Base-by-base conservation (phyloP, 2,113 vertebrate species). In the Lampris megalopsis region DNA sequence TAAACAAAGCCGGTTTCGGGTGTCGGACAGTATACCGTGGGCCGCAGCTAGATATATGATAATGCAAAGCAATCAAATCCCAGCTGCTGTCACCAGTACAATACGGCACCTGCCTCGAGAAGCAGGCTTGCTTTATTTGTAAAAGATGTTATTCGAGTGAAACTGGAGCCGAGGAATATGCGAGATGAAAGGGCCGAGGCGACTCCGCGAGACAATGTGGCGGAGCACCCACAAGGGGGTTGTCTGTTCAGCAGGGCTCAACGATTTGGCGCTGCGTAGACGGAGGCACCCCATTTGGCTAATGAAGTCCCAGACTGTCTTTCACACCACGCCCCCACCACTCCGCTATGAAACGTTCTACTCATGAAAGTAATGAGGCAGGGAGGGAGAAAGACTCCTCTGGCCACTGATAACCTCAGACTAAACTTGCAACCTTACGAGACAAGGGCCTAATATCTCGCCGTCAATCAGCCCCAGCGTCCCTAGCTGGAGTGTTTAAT, bases 291-390 rank as follows among this genome's bases (percentile, higher is more conserved):
- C 91, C 92, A 94, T 94, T 93, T 94, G 91, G 89, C 91, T 94
- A 94, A 94, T 94, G 92, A 93, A 93, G 89, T 93, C 88, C 86
- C 88, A 87, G 91, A 94, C 92, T 94, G 90, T 91, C 90, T 94
- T 86, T 92, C 91, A 92, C 89, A 92, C 89, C 89, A 88, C 88
- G 86, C 91, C 89, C 88, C 93, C 92, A 92, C 88, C 73, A 75
- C 88, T 82, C 82, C 84, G 83, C 88, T 83, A 90, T 92, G 90
- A 90, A 89, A 94, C 92, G 91, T 90, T 93, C 92, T 94, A 94
- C 94, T 94, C 92, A 94, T 94, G 92, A 94, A 94, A 93, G 92
- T 94, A 94, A 93, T 94, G 92, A 94, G 92, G 87, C 88, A 90
- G 90, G 85, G 86, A 90, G 90, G 86, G 88, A 90, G 90, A 91